Evolutionary conservation across 2,113 vertebrate species (phyloP), one percentile per base, ranked within the genome.

Genomic region (Chitala chitala): DNA sequence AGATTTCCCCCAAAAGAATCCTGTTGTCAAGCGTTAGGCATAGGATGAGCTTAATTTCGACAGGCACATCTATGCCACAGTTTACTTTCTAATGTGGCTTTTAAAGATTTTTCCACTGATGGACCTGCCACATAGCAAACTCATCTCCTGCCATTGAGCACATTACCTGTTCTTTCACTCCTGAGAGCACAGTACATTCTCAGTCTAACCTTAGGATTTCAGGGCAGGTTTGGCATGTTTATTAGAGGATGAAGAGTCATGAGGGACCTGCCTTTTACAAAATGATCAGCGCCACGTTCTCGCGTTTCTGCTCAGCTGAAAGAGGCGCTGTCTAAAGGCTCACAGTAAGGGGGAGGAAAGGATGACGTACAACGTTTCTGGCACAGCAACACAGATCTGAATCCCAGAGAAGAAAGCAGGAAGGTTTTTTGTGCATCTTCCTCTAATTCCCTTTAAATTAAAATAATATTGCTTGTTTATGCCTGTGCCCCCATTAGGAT

Each of bases 1-100:
- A 20, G 8, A 8, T 63, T 33, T 63, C 33, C n/a, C 38, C 38
- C 8, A 33, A 36, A 63, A 36, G 59, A 63, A 15, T n/a, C 59
- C 59, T 63, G 59, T 63, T 33, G 20, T 29, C 59, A 63, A 63
- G 33, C n/a, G n/a, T 63, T n/a, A 63, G 59, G 59, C 33, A 63
- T 29, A n/a, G 38, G 38, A 63, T 38, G 33, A 36, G 2, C n/a
- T 33, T n/a, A n/a, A n/a, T n/a, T n/a, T 7, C 5, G n/a, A 20
- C 59, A 38, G 59, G n/a, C 59, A 63, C 12, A 63, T 36, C 17
- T 36, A n/a, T 3, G 9, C 12, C 1, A 58, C 55, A 17, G 58
- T 61, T 15, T 61, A 26, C 20, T 36, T 61, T 38, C 33, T 63
- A 17, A 63, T 20, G 20, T 36, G 38, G 20, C n/a, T 33, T 55